Evolutionary conservation across 2,797 vertebrate genomes (phyloP).

Genomic region (Saxicola maurus): DNA sequence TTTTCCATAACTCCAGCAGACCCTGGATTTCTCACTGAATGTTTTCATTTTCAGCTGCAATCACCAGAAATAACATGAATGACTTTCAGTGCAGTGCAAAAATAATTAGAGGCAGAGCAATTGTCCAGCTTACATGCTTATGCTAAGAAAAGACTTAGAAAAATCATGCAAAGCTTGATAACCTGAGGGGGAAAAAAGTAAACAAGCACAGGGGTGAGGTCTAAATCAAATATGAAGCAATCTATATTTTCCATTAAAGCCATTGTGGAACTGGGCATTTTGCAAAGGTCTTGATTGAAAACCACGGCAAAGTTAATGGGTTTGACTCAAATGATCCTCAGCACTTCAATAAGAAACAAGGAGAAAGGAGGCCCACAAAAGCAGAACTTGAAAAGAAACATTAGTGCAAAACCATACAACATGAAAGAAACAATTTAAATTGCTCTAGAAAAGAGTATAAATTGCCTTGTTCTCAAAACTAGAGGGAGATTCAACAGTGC

Average conservation of each 20-base stretch:
- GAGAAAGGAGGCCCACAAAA: background rate
- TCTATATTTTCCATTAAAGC: constrained; percentile 29
- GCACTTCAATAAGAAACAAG: background rate
- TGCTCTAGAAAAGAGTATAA: background rate
- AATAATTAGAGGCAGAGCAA: background rate
- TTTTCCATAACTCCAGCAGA: background rate
- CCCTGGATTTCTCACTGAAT: background rate
- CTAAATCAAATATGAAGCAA: constrained; percentile 15
- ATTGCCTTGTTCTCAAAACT: background rate
- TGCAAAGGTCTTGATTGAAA: constrained; percentile 31
- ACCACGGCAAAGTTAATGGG: background rate
- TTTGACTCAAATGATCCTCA: background rate
- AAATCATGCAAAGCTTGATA: background rate
- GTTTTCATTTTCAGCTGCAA: background rate
- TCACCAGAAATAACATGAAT: background rate
- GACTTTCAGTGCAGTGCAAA: background rate
- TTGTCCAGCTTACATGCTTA: background rate
- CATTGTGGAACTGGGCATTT: constrained; percentile 8
- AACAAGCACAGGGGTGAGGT: background rate
- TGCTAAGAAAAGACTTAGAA: background rate
- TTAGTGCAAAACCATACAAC: background rate
- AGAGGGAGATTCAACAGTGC: background rate
- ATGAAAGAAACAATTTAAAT: background rate
- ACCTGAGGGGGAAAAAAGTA: background rate
- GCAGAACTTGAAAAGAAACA: background rate